Evolutionary conservation across 2,113 vertebrate genomes (phyloP).

Genomic region (Synodontis membranacea): DNA sequence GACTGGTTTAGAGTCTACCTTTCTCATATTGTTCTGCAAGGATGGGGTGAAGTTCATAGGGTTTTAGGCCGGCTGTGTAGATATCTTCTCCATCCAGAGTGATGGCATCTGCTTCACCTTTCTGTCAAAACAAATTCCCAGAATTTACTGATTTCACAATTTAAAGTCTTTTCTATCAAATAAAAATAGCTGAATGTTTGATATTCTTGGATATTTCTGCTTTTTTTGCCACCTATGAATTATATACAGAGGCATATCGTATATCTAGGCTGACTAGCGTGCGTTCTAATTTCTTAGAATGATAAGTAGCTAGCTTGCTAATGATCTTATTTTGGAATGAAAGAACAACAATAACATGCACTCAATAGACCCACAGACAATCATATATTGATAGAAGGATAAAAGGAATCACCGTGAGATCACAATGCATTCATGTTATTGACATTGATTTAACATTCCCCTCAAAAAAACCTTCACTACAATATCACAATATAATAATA

Average conservation of each 20-base stretch:
- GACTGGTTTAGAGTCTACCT: conserved; percentile 25
- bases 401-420: not conserved
- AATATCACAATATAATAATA: not conserved
- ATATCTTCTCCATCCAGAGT: conserved; percentile 83
- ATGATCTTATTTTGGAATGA: not conserved
- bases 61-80: conserved; percentile 76
- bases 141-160: not conserved
- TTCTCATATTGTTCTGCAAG: conserved; percentile 76
- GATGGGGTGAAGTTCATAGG: conserved; percentile 80
- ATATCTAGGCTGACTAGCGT: not conserved
- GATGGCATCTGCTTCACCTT: conserved; percentile 77
- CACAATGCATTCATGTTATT: too few species aligned
- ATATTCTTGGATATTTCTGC: too few species aligned
- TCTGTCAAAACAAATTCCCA: conserved; percentile 62
- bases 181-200: not conserved
- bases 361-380: not conserved
- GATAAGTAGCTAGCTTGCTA: not conserved
- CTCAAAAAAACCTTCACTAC: not conserved
- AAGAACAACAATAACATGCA: not conserved
- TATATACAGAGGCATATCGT: not conserved
- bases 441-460: too few species aligned
- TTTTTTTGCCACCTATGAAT: not conserved
- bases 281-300: not conserved
- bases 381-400: not conserved
- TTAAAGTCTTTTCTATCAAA: not conserved